Evolutionary conservation across 2,888 invertebrate species (phyloP).

Genomic region (Drosophila fulvimacula): DNA sequence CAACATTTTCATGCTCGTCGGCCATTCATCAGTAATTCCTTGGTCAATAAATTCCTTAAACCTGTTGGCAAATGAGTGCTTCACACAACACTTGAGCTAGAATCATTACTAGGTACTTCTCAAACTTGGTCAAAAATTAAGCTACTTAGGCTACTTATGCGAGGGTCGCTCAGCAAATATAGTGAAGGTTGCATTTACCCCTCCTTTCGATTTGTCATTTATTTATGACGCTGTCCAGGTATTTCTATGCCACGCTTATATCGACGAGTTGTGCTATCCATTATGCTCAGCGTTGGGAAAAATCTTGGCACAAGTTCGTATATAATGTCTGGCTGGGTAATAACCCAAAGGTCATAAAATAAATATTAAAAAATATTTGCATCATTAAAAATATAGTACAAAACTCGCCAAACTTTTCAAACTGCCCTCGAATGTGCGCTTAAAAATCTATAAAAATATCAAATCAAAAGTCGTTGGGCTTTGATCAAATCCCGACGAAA

Average conservation of each 20-base stretch:
- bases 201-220: neutral
- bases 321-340: no score
- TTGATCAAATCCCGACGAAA: neutral
- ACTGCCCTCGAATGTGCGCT: neutral
- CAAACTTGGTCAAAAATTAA: neutral
- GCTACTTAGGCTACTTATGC: neutral
- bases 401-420: no score
- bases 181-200: neutral
- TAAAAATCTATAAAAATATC: neutral
- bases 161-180: neutral
- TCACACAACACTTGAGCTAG: neutral
- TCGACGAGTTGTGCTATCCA: no score
- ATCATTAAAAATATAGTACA: no score
- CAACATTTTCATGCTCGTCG: slow-evolving; percentile 27
- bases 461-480: neutral
- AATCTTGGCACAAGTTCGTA: no score
- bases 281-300: no score
- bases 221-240: no score
- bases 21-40: slow-evolving; percentile 14
- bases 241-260: no score
- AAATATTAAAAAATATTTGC: no score
- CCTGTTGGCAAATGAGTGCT: slow-evolving; percentile 10
- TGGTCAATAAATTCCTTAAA: slow-evolving; percentile 5
- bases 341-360: no score
- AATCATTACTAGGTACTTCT: neutral